These are phyloP conservation scores for Volucella bombylans DNA, from an alignment of 2,888 invertebrate species.

Conservation along the genomic window DNA sequence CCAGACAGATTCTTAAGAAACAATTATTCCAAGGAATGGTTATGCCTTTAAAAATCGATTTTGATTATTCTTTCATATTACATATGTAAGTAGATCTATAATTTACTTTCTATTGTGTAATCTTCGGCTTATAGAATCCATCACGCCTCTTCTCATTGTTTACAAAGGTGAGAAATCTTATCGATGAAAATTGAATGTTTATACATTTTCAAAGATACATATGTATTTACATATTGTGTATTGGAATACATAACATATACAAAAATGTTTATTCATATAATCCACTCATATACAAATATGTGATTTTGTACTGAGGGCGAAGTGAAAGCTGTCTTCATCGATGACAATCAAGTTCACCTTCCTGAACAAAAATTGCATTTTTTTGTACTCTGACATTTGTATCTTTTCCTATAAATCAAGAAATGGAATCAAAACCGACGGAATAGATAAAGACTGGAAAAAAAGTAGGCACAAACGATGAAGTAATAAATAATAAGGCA, in stretches of 20 bases:
- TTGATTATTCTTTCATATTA: no score
- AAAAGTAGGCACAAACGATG: conserved; percentile 28
- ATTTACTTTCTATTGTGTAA: no score
- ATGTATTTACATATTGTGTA: background rate
- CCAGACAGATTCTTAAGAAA: no score
- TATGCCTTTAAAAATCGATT: no score
- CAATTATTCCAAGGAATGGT: no score
- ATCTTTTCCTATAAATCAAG: conserved; percentile 25
- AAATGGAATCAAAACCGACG: conserved; percentile 39
- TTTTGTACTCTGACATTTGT: conserved; percentile 1
- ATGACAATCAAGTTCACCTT: conserved; percentile 48
- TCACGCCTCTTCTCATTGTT: no score
- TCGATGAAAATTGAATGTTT: no score
- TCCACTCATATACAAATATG: background rate
- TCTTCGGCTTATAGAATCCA: no score
- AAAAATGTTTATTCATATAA: background rate
- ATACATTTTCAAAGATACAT: no score
- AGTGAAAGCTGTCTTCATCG: conserved; percentile 62
- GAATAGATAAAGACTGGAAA: conserved; percentile 27
- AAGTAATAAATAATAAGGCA: conserved; percentile 30
- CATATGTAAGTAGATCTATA: no score
- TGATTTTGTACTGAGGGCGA: conserved; percentile 48
- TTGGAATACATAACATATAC: background rate
- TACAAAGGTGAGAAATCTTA: no score
- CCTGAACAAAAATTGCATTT: conserved; percentile 25